Base-by-base conservation (phyloP, 2,888 invertebrate species). In the Hypomecis atomaria region DNA sequence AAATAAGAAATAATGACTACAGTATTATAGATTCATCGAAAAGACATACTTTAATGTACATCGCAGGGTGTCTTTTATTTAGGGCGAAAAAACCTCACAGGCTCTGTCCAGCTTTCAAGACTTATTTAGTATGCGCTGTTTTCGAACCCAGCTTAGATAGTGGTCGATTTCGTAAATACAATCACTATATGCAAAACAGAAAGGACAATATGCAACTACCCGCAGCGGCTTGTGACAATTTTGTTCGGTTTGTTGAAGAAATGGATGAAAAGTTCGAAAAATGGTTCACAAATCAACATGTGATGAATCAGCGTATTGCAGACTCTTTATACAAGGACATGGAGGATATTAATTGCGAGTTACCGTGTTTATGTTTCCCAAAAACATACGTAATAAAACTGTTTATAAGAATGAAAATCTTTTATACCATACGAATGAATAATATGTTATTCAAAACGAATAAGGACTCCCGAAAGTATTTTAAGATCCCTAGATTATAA, bases 401-500 rank as follows among this genome's bases (percentile, higher is more conserved):
- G 4, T 64, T 59, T 33, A 50, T 59, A 56, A 55, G 64, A 13
- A 59, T 64, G 0, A 49, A 44, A 44, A 50, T 64, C 0, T 64
- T 45, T 55, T 56, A 55, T 11, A 44, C 11, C 6, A 56, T 66
- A 8, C 49, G 50, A 36, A 23, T 13, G 0, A 55, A 64, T 36
- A 64, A 64, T 37, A 23, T 3, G 36, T 23, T 56, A 13, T 55
- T 49, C 42, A 54, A 44, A 36, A 47, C 43, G 8, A 53, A 53
- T 6, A 36, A 13, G 48, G 37, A 7, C 10, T 50, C 9, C 34
- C 40, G 64, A 66, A 71, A 71, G 63, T 69, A 71, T 71, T 71
- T 72, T 50, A 61, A 71, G 67, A 65, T 67, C 53, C 55, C 62
- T 37, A 71, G 62, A 70, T 75, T 71, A 73, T 72, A 69, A 34